phyloP scores from a whole-genome alignment of 2,797 vertebrate genomes.

The Coluber constrictor region DNA sequence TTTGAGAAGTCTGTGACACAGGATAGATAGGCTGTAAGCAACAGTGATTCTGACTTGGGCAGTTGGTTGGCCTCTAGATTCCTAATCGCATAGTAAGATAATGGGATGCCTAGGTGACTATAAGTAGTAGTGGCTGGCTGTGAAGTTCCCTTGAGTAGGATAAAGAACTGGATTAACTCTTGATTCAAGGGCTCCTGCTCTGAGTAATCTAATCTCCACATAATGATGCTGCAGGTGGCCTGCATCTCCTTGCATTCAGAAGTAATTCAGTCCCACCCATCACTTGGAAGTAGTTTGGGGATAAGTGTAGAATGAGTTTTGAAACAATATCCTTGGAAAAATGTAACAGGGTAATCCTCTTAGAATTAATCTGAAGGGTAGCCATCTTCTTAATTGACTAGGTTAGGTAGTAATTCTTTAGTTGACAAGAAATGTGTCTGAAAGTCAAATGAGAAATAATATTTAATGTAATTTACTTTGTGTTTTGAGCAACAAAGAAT shows the following conservation, averaged over 20 bases:
- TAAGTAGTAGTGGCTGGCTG: not conserved
- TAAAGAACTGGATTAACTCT: not conserved
- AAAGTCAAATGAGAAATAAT: not conserved
- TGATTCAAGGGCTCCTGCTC: not conserved
- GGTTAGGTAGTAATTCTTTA: not conserved
- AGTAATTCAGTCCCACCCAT: not conserved
- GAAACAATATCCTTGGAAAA: not conserved
- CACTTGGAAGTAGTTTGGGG: not conserved
- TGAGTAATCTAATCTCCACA: not conserved
- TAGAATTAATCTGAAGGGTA: no score
- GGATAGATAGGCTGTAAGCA: not conserved
- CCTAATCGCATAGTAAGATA: not conserved
- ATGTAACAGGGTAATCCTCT: not conserved
- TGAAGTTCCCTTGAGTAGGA: not conserved
- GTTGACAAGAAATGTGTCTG: not conserved
- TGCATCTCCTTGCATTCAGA: not conserved
- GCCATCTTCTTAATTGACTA: not conserved
- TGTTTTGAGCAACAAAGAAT: not conserved
- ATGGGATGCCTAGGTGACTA: not conserved
- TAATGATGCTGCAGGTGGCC: no score
- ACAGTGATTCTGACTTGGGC: not conserved
- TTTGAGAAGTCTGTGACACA: not conserved
- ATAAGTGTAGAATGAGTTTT: not conserved
- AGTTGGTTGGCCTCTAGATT: not conserved
- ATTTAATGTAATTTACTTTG: not conserved